Evolutionary conservation across 2,888 invertebrate species (phyloP).

Genomic region (Philhelius pedissequus): DNA sequence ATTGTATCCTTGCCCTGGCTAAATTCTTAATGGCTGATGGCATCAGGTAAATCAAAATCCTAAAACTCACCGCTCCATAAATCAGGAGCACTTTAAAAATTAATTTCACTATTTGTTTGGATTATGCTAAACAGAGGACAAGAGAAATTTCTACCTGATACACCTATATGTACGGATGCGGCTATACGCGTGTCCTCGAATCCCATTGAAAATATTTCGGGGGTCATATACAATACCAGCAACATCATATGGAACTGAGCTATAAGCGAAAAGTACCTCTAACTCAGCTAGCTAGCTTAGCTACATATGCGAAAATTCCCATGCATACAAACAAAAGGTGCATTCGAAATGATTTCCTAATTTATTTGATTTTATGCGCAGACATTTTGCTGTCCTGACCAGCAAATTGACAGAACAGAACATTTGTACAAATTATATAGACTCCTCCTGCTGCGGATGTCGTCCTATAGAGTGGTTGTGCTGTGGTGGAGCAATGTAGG

Average conservation of each 20-base stretch:
- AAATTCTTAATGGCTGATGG: conserved; percentile 14
- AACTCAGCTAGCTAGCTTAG: background rate
- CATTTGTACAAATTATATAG: conserved; percentile 59
- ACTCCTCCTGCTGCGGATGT: conserved; percentile 2
- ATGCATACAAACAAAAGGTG: conserved; percentile 6
- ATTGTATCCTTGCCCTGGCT: background rate
- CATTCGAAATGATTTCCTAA: conserved; percentile 55
- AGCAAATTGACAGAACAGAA: conserved; percentile 58
- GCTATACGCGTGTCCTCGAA: conserved; percentile 1
- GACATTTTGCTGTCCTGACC: conserved; percentile 59
- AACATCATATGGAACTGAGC: background rate
- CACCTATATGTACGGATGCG: background rate
- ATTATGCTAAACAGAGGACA: conserved; percentile 55
- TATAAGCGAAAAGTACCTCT: background rate
- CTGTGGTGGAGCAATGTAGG: background rate
- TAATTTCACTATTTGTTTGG: conserved; percentile 58
- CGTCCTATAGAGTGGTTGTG: background rate
- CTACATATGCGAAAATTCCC: conserved; percentile 38
- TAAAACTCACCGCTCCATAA: conserved; percentile 53
- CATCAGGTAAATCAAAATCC: conserved; percentile 45
- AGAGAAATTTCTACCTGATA: background rate
- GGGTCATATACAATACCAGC: background rate
- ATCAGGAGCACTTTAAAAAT: conserved; percentile 63
- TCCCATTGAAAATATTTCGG: background rate
- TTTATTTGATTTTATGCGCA: conserved; percentile 65